These are phyloP conservation scores for Taeniopygia guttata DNA, from an alignment of 2,797 vertebrate genomes.

Conservation along the genomic window DNA sequence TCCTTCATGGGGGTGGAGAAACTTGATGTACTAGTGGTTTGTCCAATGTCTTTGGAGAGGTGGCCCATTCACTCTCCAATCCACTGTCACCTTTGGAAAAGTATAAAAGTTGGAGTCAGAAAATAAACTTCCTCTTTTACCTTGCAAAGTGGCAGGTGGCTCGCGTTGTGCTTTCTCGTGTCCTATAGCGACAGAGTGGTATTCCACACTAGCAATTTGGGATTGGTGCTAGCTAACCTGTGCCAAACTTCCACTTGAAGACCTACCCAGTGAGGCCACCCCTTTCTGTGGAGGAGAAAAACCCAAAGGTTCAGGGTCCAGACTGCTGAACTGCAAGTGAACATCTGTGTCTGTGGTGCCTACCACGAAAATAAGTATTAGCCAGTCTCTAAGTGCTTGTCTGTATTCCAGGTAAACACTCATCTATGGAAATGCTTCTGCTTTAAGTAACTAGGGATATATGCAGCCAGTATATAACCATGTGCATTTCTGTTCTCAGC, in stretches of 20 bases:
- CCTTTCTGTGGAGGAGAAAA: background rate
- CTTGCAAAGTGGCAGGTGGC: too few relatives aligned
- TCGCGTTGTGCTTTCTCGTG: too few relatives aligned
- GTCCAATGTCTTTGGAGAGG: too few relatives aligned
- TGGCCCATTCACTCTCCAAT: too few relatives aligned
- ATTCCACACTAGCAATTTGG: background rate
- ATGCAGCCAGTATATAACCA: background rate
- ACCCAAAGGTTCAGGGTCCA: background rate
- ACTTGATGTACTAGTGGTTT: too few relatives aligned
- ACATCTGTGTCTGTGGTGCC: background rate
- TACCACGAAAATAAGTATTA: background rate
- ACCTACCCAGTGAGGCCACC: background rate
- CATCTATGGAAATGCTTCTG: background rate
- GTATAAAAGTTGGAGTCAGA: too few relatives aligned
- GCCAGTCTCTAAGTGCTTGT: background rate
- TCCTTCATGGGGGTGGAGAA: too few relatives aligned
- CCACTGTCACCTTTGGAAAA: too few relatives aligned
- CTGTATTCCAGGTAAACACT: background rate
- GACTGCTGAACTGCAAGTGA: background rate
- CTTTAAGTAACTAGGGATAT: background rate
- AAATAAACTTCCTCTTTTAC: too few relatives aligned
- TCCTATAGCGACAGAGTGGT: too few relatives aligned
- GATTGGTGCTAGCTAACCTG: background rate
- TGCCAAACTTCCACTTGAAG: background rate
- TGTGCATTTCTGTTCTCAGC: background rate